Evolutionary conservation across 2,888 invertebrate species (phyloP), one percentile per base, ranked within the genome.

Genomic region (Orchesellides sinensis): DNA sequence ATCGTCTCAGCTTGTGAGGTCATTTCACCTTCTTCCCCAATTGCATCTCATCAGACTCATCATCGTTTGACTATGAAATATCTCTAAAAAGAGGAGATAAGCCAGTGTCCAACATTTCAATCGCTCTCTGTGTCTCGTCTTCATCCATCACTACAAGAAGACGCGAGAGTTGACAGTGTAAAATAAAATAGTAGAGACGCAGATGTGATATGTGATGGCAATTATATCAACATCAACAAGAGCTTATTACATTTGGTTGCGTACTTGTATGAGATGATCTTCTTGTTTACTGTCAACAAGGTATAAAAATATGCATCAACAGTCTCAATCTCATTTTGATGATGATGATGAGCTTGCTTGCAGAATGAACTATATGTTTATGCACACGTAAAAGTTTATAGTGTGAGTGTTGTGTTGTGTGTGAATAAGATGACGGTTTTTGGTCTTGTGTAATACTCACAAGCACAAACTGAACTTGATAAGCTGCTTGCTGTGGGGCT

Each of bases 271-370:
- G 56, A 17, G 63, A 63, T 63, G 40, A 63, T 63, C 63, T 63
- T 12, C 63, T 63, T 63, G 63, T 63, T 63, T 35, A 35, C 63
- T 63, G 63, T 63, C 63, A 63, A 63, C 63, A 63, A 63, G 40
- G 63, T 40, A 63, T 63, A 40, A 40, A 59, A 63, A 63, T 63
- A 23, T 63, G 63, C 40, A 63, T 63, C 63, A 63, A 63, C 63
- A 63, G 2, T n/a, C n/a, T n/a, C n/a, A n/a, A n/a, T 35, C 63
- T 63, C 40, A 23, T 63, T 40, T 17, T 2, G 4, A 40, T 40
- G 63, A 63, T 29, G n/a, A 63, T 63, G 63, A 23, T 40, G n/a
- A 6, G 21, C 40, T 40, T n/a, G 40, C 23, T 2, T n/a, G n/a
- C n/a, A n/a, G n/a, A 47, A 10, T 10, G 32, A 40, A 21, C 35